Base-by-base conservation (phyloP, 2,113 vertebrate genomes). In the Brienomyrus longianalis region DNA sequence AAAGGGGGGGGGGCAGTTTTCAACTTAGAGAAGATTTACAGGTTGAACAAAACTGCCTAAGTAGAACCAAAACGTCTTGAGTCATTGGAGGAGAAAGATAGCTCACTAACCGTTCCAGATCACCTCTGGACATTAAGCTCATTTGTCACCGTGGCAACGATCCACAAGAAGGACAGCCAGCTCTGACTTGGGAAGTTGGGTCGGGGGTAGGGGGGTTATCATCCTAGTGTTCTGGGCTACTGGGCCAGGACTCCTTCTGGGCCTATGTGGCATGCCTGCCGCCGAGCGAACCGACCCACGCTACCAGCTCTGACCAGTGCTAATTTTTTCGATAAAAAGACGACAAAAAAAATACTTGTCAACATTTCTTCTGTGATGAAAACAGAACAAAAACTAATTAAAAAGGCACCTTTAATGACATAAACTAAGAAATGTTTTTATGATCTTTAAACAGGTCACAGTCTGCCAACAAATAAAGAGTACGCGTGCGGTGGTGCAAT, bases 51-150 rank as follows among this genome's bases (percentile, higher is more conserved):
- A 89, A 35, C 15, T 50, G 47, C 48, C 27, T 31, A 13, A 88
- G 62, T 39, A 5, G 17, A 91, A 90, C 90, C 91, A 85, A 66
- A 66, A 90, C 62, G 89, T 80, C 91, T 84, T 48, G 88, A 90
- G 91, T 91, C 90, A 90, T 39, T 85, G 35, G 89, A 89, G 47
- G 77, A 90, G 87, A 90, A 89, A 91, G 89, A 89, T 51, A 74
- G 90, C 90, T 70, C 86, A 50, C 88, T 89, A 89, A 90, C 90
- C 88, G 88, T 90, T 87, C 74, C 87, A 87, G 83, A 90, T 89
- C 91, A 92, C 91, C 90, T 92, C 92, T 88, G 74, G 91, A 89
- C 90, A 90, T 87, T 91, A 90, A 92, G 86, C 59, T 66, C 70
- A 39, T 89, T n/a, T 23, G 90, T 91, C 90, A 90, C 90, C 83